Conservation (phyloP, 2,797 vertebrate species). For the Kryptopterus vitreolus region DNA sequence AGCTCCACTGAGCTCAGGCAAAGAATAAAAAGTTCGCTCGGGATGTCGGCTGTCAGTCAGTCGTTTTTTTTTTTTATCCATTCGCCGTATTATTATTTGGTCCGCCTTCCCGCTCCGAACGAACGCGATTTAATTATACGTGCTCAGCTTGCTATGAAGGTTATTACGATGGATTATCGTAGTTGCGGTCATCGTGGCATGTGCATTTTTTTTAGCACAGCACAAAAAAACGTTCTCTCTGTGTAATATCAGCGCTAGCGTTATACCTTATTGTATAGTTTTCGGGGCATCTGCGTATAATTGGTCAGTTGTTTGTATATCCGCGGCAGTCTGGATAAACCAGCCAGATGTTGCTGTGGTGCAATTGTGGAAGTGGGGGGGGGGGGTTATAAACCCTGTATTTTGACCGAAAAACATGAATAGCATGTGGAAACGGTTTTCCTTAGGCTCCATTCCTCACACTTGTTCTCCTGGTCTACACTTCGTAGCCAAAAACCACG, state of each 20-base stretch:
- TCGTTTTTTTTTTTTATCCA: conserved; percentile 14
- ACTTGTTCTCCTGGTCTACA: not conserved
- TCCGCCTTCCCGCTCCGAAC: conserved; percentile 4
- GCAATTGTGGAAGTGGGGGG: too few species aligned
- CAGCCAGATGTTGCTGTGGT: not conserved
- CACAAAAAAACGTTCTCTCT: not conserved
- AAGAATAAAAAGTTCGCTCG: not conserved
- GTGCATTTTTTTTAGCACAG: not conserved
- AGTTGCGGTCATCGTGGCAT: conserved; percentile 2
- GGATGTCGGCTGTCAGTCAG: conserved; percentile 39
- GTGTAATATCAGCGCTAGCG: not conserved
- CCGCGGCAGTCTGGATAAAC: not conserved
- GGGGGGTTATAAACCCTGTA: not conserved
- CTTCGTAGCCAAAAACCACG: not conserved
- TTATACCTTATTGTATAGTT: not conserved
- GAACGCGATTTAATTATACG: conserved; percentile 21
- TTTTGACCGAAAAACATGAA: not conserved
- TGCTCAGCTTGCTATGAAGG: not conserved
- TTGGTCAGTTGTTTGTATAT: not conserved
- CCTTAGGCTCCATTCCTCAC: not conserved
- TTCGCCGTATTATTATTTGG: not conserved
- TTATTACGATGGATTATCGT: conserved; percentile 23
- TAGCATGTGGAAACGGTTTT: not conserved
- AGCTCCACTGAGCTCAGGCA: not conserved
- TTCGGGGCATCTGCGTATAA: not conserved